Conservation (phyloP, 2,113 vertebrate species). For the Pelobates fuscus region DNA sequence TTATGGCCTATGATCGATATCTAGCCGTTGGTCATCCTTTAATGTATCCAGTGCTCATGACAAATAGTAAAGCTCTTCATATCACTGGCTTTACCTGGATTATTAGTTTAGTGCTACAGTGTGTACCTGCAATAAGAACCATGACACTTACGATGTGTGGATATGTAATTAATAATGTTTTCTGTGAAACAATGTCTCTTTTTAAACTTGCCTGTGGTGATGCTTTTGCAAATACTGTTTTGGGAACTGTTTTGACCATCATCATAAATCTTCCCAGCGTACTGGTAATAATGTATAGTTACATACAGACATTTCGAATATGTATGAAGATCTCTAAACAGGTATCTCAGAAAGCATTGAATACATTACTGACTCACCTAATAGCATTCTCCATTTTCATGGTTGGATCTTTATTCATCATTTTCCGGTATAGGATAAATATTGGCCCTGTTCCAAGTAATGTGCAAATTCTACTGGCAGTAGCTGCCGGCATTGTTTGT, state of each 20-base stretch:
- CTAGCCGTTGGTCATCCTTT: constrained; percentile 10
- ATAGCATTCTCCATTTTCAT: not conserved
- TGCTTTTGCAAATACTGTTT: not conserved
- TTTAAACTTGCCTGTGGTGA: constrained; percentile 3
- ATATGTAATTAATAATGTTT: not conserved
- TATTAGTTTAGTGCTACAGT: not conserved
- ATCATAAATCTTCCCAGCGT: not conserved
- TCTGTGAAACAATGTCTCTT: constrained; percentile 29
- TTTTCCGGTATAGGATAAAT: constrained; percentile 2
- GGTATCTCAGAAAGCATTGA: constrained; percentile 10
- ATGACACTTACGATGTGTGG: constrained; percentile 2
- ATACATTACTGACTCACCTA: constrained; percentile 16
- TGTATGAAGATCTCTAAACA: not conserved
- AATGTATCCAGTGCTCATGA: not conserved
- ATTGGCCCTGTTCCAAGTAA: not conserved
- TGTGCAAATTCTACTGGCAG: not conserved
- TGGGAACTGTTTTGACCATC: not conserved
- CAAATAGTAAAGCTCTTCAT: not conserved
- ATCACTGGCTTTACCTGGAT: not conserved
- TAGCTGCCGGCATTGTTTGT: not conserved
- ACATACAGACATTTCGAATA: not conserved
- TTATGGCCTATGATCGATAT: constrained; percentile 26
- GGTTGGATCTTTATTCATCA: not conserved
- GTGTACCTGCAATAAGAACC: not conserved
- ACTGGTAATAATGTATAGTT: not conserved